Base-by-base conservation (phyloP, 2,797 vertebrate genomes). In the Coranthus polyacanthus region DNA sequence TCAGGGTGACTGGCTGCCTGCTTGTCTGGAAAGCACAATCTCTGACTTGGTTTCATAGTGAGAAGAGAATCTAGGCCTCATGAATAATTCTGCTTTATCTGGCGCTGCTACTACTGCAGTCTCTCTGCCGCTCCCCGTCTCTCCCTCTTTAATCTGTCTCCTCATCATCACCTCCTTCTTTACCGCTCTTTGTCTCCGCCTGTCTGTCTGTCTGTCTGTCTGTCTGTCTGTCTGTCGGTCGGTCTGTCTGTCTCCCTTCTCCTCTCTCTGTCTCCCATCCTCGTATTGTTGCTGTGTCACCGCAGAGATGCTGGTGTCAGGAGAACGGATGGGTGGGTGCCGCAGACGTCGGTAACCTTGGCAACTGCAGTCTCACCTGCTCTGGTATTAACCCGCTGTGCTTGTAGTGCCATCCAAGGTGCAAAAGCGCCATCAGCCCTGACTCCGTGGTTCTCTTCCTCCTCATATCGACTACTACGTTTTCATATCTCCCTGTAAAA, bases 11-110 rank as follows among this genome's bases (percentile, higher is more conserved):
- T 60, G 76, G 46, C 56, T 73, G 84, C 51, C 59, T 84, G 67
- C 24, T 79, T 72, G 70, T 83, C 68, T 85, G 82, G 69, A 52
- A 77, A 63, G 69, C 59, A 42, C 51, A 43, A 37, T 73, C 62
- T 78, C 72, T 64, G 72, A 60, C 54, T 75, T 38, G 75, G 76
- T 81, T 72, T 72, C 81, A 62, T 58, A 76, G 86, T 81, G 83
- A 78, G 79, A 68, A 66, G 70, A 81, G 82, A 87, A 82, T 85
- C 70, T 72, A 77, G 82, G 68, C 68, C 72, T 87, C 76, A 89
- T 92, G 85, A 90, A 93, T 92, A 81, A 93, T 92, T 91, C 89
- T 79, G 68, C 81, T 87, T 89, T 52, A 87, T 88, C 67, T 82
- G 57, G 52, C 22, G 2, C 60, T 79, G 79, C 70, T 67, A 42